A percentile compares a stretch with the other conserved stretches of the same genome.
These are phyloP conservation scores for Drosophila chauvacae DNA, from an alignment of 1,140 invertebrate species.

Conservation along the genomic window DNA sequence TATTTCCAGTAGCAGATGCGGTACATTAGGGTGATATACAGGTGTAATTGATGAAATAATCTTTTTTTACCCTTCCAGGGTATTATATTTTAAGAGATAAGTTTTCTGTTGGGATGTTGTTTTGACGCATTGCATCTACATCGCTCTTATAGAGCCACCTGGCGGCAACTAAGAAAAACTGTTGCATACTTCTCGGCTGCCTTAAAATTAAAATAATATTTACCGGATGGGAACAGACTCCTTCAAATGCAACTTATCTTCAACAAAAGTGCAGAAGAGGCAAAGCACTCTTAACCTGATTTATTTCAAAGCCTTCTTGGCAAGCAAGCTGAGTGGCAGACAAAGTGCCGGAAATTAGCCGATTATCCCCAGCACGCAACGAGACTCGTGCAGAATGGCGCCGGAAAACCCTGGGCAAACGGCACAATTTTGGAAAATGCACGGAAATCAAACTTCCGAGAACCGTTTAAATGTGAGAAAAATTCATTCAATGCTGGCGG, in stretches of 20 bases:
- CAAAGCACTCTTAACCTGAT: not conserved
- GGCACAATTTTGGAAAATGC: slow-evolving; percentile 21
- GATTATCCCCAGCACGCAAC: slow-evolving; percentile 45
- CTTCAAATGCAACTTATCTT: not conserved
- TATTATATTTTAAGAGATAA: not conserved
- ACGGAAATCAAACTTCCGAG: slow-evolving; percentile 73
- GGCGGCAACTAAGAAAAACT: not conserved
- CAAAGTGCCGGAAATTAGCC: slow-evolving; percentile 72
- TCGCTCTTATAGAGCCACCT: not conserved
- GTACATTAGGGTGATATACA: not conserved
- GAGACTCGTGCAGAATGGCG: not conserved
- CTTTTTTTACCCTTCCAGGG: not conserved
- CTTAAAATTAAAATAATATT: not conserved
- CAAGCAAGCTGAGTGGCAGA: slow-evolving; percentile 17
- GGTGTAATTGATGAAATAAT: not conserved
- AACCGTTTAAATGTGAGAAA: slow-evolving; percentile 21
- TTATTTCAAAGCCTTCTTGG: slow-evolving; percentile 1
- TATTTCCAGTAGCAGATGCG: not conserved
- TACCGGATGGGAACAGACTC: not conserved
- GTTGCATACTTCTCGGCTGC: slow-evolving; percentile 16
- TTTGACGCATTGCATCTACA: not conserved
- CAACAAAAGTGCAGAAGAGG: not conserved
- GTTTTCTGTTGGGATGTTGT: not conserved
- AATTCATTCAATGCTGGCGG: slow-evolving; percentile 43
- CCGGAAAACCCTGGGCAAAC: slow-evolving; percentile 13